A percentile compares a stretch with the other conserved stretches of the same genome.
phyloP scores from a whole-genome alignment of 1,140 invertebrate species.

The Bombus waltoni region DNA sequence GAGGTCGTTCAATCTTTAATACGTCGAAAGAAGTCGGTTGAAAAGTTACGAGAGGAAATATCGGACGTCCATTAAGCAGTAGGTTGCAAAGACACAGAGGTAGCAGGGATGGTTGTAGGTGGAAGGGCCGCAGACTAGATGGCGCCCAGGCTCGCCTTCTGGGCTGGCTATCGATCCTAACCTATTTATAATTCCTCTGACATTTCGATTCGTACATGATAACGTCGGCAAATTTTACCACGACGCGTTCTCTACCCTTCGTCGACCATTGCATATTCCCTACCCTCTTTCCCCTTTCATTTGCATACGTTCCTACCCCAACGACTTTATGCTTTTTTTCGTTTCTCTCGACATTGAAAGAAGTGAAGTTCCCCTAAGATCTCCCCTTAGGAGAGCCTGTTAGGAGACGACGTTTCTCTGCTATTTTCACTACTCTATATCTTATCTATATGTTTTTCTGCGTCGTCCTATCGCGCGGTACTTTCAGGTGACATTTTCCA shows the following conservation, averaged over 20 bases:
- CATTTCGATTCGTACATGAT: constrained; percentile 76
- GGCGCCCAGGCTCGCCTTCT: constrained; percentile 73
- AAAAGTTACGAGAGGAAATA: neutral
- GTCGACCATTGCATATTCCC: neutral
- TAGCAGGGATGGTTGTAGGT: constrained; percentile 54
- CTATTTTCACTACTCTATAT: neutral
- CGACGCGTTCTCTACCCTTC: neutral
- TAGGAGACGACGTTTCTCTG: neutral
- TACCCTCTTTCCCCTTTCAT: neutral
- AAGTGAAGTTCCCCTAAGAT: neutral
- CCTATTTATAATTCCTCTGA: constrained; percentile 80
- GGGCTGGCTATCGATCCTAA: constrained; percentile 78
- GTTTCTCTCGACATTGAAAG: too few relatives aligned
- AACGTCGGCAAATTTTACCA: constrained; percentile 57
- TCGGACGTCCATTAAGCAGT: constrained; percentile 12
- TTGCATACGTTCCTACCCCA: neutral
- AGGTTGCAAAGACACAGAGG: constrained; percentile 26
- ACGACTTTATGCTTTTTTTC: neutral
- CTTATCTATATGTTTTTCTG: neutral
- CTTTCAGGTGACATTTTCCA: neutral
- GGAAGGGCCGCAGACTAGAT: constrained; percentile 75
- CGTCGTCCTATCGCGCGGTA: neutral
- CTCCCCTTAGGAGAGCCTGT: too few relatives aligned
- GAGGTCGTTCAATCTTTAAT: neutral
- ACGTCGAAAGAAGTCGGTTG: neutral